These are phyloP conservation scores for Numenius phaeopus DNA, from an alignment of 2,797 vertebrate genomes.

Conservation along the genomic window DNA sequence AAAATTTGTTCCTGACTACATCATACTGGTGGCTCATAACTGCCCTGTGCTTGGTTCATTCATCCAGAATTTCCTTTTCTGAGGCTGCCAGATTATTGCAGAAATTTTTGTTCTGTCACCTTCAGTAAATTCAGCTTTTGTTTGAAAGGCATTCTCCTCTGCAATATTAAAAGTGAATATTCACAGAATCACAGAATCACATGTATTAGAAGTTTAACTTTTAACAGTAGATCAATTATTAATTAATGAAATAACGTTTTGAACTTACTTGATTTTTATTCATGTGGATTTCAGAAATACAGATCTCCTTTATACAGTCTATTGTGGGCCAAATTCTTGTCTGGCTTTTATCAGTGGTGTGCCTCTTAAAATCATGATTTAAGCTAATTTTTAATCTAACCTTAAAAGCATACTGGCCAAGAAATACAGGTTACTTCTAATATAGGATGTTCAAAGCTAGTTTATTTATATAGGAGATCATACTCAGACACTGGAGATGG, in stretches of 20 bases:
- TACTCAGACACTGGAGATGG: background rate
- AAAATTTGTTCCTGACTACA: background rate
- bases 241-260: background rate
- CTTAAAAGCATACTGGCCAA: background rate
- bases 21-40: background rate
- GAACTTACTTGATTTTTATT: background rate
- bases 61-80: background rate
- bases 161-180: background rate
- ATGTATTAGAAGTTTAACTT: background rate
- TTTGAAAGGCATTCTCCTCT: background rate
- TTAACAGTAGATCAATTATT: background rate
- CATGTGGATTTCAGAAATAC: background rate
- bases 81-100: background rate
- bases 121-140: background rate
- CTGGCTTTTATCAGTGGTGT: background rate
- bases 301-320: background rate
- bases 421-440: background rate
- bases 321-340: background rate
- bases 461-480: background rate
- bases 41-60: background rate
- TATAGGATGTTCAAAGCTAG: background rate
- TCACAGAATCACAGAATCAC: too few species aligned
- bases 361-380: background rate
- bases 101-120: background rate
- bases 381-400: background rate